Evolutionary conservation across 2,888 invertebrate species (phyloP).

Genomic region (Plagiodera versicolora): DNA sequence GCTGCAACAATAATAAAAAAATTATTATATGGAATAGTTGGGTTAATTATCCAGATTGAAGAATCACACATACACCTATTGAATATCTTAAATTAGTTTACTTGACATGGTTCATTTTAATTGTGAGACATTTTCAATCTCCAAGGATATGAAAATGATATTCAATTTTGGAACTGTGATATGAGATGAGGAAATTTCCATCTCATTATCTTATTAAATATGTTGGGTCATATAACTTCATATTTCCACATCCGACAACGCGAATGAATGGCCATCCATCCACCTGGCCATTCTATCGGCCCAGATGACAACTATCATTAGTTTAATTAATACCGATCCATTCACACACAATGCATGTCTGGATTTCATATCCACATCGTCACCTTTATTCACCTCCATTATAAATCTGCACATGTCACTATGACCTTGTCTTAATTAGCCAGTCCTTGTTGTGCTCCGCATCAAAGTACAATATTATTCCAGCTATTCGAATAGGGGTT

Average conservation of each 20-base stretch:
- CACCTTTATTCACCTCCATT: conserved; percentile 16
- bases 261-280: background rate
- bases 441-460: conserved; percentile 16
- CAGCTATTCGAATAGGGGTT: conserved; percentile 7
- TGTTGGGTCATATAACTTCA: background rate
- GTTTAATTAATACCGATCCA: conserved; percentile 18
- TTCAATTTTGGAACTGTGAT: too few relatives aligned
- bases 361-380: conserved; percentile 16
- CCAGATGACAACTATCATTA: conserved; percentile 15
- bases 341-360: conserved; percentile 16
- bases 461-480: conserved; percentile 19
- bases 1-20: conserved; percentile 58
- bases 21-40: too few relatives aligned
- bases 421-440: conserved; percentile 27
- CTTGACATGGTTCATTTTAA: too few relatives aligned
- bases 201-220: too few relatives aligned
- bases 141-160: too few relatives aligned
- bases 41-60: too few relatives aligned
- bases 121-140: too few relatives aligned
- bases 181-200: too few relatives aligned
- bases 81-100: too few relatives aligned
- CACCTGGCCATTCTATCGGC: background rate
- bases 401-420: conserved; percentile 24
- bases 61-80: too few relatives aligned
- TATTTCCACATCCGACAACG: too few relatives aligned